Percentiles rank a stretch among this genome's conserved stretches.
Evolutionary conservation across 2,113 vertebrate genomes (phyloP).

Genomic region (Pogona vitticeps): DNA sequence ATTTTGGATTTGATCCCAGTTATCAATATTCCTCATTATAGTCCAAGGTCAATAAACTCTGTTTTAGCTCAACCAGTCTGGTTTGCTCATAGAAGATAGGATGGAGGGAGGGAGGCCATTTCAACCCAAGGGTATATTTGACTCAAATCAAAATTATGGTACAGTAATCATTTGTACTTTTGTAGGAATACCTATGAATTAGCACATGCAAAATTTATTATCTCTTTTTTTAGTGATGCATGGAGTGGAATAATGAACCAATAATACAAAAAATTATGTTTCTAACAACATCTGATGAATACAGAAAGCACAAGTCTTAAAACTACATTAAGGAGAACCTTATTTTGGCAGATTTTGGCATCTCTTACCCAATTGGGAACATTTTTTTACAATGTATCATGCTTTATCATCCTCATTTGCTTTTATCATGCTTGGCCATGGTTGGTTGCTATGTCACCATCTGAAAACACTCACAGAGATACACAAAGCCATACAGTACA

Average conservation of each 20-base stretch:
- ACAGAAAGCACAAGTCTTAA: background rate
- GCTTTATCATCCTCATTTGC: background rate
- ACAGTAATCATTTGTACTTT: too few species aligned
- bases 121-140: too few species aligned
- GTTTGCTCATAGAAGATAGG: too few species aligned
- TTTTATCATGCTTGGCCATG: background rate
- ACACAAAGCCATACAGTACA: background rate
- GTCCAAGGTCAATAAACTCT: too few species aligned
- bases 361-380: background rate
- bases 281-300: background rate
- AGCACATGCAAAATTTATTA: background rate
- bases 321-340: background rate
- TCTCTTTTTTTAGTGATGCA: background rate
- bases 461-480: background rate
- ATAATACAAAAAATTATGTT: background rate
- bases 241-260: background rate
- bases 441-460: background rate
- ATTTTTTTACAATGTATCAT: background rate
- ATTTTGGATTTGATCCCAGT: too few species aligned
- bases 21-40: too few species aligned
- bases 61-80: too few species aligned
- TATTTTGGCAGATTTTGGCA: background rate
- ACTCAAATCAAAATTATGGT: too few species aligned
- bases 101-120: too few species aligned
- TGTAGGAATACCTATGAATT: background rate